phyloP scores from a whole-genome alignment of 2,113 vertebrate genomes.

The Salvelinus fontinalis region DNA sequence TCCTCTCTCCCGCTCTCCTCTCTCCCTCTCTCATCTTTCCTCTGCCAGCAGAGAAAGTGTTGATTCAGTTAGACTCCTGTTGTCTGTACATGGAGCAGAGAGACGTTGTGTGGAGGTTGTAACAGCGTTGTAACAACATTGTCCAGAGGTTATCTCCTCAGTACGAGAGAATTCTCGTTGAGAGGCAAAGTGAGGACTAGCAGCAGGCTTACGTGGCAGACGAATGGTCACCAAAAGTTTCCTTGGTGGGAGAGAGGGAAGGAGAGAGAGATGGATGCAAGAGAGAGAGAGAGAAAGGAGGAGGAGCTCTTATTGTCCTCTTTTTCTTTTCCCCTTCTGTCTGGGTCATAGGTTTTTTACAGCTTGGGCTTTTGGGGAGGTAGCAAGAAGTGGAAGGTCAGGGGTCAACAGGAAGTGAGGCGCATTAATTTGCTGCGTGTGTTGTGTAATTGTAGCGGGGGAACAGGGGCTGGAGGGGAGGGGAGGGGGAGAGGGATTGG shows the following conservation, averaged over 20 bases:
- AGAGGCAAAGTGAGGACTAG: not conserved
- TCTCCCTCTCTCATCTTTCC: too few relatives aligned
- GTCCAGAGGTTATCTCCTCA: not conserved
- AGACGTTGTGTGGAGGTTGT: not conserved
- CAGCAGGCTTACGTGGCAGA: constrained; percentile 2
- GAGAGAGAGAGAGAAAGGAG: not conserved
- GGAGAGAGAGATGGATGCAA: not conserved
- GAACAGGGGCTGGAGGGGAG: constrained; percentile 25
- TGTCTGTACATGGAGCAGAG: not conserved
- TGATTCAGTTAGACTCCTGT: not conserved
- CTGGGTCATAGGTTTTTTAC: constrained; percentile 33
- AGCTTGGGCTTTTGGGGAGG: constrained; percentile 54
- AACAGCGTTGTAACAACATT: not conserved
- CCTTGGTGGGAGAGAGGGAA: not conserved
- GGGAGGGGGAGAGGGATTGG: constrained; percentile 31
- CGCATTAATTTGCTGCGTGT: constrained; percentile 70
- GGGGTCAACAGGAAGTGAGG: constrained; percentile 87
- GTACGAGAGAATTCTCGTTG: not conserved
- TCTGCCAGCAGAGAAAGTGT: not conserved
- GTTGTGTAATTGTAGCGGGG: constrained; percentile 47
- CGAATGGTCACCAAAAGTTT: not conserved
- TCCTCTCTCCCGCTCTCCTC: not conserved
- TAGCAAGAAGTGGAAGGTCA: constrained; percentile 83
- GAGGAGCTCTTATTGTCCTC: constrained; percentile 33
- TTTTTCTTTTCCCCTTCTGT: constrained; percentile 8